Base-by-base conservation (phyloP, 2,888 invertebrate genomes). In the Hylaea fasciaria region DNA sequence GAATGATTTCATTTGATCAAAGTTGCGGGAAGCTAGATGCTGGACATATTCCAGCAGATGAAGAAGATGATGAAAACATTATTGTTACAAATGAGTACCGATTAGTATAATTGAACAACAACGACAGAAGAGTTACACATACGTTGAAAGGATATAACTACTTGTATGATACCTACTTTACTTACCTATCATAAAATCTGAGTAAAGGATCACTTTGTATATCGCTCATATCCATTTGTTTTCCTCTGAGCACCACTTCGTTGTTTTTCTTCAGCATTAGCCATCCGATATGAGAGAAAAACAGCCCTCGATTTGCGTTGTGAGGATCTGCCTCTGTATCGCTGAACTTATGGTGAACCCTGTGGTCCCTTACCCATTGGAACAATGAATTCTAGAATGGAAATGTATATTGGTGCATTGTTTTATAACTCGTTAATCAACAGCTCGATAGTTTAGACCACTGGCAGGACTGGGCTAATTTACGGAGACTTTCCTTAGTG, bases 261-360 rank as follows among this genome's bases (percentile, higher is more conserved):
- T 95, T 95, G 77, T 97, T 97, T 83, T 98, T 97, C 72, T 94
- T 94, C 83, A 94, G 94, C 82, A 97, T 88, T 39, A 98, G 89
- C 98, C 98, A 98, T 43, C 98, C 98, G 65, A 97, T 94, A 84
- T 98, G 98, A 0, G 97, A 94, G 87, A 97, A 98, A 93, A 97
- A 97, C 83, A 98, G 95, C 1, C 98, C 98, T 29, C 97, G 92
- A 52, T 91, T 95, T 0, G 96, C 95, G 77, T 97, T 96, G 82
- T 97, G 96, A 0, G 97, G 97, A 81, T 97, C 97, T 0, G 96
- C 97, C 65, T 96, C 94, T 0, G 97, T 97, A 80, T 97, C 97
- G 64, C 95, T 95, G 91, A 94, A 97, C 79, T 97, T 97, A 88
- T 97, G 97, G 76, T 97, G 96, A 12, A 95, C 94, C 52, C 96